Evolutionary conservation across 2,888 invertebrate genomes (phyloP).

Genomic region (Shargacucullia verbasci): DNA sequence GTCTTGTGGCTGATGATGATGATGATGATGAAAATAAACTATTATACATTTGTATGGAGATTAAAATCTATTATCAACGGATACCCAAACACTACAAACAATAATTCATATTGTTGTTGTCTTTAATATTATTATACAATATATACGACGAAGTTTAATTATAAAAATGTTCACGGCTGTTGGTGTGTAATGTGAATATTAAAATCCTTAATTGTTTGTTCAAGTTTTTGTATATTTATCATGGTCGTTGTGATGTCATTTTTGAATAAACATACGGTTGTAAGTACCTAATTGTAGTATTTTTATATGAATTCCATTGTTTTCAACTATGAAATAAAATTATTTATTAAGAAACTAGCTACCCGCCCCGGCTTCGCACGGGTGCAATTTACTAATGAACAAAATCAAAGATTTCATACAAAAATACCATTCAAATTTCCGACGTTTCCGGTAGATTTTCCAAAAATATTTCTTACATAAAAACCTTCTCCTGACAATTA

Average conservation of each 20-base stretch:
- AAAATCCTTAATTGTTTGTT: slow-evolving; percentile 26
- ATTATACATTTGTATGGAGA: slow-evolving; percentile 19
- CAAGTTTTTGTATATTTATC: slow-evolving; percentile 3
- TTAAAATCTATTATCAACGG: slow-evolving; percentile 27
- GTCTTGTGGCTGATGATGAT: no score
- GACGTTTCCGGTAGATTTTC: no score
- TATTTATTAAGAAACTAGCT: no score
- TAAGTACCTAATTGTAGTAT: no score
- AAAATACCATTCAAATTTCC: no score
- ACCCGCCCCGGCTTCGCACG: no score
- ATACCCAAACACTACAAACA: slow-evolving; percentile 35
- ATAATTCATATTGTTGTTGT: slow-evolving; percentile 31
- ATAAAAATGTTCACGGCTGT: slow-evolving; percentile 47
- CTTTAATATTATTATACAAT: slow-evolving; percentile 4
- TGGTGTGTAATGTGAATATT: slow-evolving; percentile 23
- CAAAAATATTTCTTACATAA: no score
- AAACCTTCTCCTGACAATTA: no score
- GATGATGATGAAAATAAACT: slow-evolving; percentile 4
- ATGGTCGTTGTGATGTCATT: slow-evolving; percentile 35
- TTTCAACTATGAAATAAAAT: background rate
- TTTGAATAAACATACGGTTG: slow-evolving; percentile 1
- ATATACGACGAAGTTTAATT: slow-evolving; percentile 12
- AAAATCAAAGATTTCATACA: no score
- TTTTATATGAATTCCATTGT: background rate
- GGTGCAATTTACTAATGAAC: no score